These are phyloP conservation scores for Rutilus rutilus DNA, from an alignment of 2,113 vertebrate species.

Conservation along the genomic window DNA sequence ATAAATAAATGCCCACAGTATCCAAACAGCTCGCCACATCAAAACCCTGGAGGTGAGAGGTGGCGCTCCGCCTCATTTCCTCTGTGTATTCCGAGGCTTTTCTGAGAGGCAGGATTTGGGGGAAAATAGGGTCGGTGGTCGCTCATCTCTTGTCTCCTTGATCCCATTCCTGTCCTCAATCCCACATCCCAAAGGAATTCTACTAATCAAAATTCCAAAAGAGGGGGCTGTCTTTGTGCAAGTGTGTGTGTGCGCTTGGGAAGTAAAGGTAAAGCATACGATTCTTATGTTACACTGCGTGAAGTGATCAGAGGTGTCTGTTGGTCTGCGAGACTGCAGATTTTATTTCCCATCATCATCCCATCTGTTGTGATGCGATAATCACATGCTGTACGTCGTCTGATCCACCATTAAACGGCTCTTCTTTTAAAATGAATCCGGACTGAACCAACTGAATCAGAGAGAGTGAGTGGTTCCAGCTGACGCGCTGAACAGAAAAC, in stretches of 20 bases:
- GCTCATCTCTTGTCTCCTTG: constrained; percentile 36
- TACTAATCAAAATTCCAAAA: constrained; percentile 42
- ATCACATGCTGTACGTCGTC: not conserved
- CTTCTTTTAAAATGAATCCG: not conserved
- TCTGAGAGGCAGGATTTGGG: constrained; percentile 5
- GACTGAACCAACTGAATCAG: too few species aligned
- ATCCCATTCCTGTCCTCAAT: constrained; percentile 44
- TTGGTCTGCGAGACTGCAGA: not conserved
- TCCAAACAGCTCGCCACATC: constrained; percentile 36
- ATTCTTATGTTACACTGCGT: constrained; percentile 1
- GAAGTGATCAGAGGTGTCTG: constrained; percentile 18
- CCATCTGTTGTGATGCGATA: not conserved
- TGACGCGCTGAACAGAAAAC: not conserved
- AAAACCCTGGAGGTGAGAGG: constrained; percentile 39
- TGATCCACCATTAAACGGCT: not conserved
- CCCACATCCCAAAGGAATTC: constrained; percentile 35
- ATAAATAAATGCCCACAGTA: constrained; percentile 44
- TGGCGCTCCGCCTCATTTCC: constrained; percentile 42
- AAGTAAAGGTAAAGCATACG: not conserved
- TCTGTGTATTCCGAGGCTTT: constrained; percentile 31
- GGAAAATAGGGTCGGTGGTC: not conserved
- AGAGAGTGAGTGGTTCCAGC: not conserved
- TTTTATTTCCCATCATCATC: not conserved
- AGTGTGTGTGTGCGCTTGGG: not conserved
- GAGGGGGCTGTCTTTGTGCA: not conserved